Percentiles rank a stretch among this genome's conserved stretches.
Conservation (phyloP, 1,140 invertebrate genomes). For the Pseudoatta argentina region DNA sequence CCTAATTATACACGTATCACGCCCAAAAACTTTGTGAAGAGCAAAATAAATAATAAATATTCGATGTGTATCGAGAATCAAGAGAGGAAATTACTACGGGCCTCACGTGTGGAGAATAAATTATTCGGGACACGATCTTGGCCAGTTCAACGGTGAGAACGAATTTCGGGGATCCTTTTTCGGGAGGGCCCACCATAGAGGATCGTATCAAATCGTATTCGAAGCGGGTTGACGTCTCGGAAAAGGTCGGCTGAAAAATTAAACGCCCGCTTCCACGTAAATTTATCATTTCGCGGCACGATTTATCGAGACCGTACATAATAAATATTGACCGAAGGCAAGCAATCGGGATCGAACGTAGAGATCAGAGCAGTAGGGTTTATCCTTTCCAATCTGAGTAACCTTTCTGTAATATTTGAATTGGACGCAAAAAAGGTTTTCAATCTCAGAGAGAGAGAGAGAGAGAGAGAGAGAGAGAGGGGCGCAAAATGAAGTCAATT, state of each 20-base stretch:
- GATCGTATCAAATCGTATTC: slow-evolving; percentile 57
- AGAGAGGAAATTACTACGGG: slow-evolving; percentile 36
- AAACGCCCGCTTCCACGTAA: slow-evolving; percentile 78
- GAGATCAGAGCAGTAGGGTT: slow-evolving; percentile 34
- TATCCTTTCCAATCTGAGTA: slow-evolving; percentile 1
- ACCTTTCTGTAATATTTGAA: slow-evolving; percentile 2
- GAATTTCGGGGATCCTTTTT: slow-evolving; percentile 51
- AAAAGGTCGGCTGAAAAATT: slow-evolving; percentile 76
- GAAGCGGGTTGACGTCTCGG: slow-evolving; percentile 62
- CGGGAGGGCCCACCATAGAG: background rate
- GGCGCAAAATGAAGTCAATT: slow-evolving; percentile 12
- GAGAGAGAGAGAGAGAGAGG: too few relatives aligned
- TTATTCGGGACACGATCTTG: slow-evolving; percentile 32
- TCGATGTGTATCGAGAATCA: slow-evolving; percentile 34
- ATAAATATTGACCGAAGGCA: slow-evolving; percentile 78
- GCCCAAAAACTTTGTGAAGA: background rate
- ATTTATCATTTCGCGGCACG: slow-evolving; percentile 77
- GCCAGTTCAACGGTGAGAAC: slow-evolving; percentile 10
- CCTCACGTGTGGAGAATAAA: slow-evolving; percentile 54
- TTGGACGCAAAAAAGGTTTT: background rate
- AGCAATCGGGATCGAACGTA: slow-evolving; percentile 44
- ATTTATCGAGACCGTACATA: slow-evolving; percentile 81
- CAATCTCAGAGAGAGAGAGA: background rate
- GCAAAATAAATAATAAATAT: slow-evolving; percentile 41
- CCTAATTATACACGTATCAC: slow-evolving; percentile 34